These are phyloP conservation scores for Sander lucioperca DNA, from an alignment of 2,113 vertebrate species.

Conservation along the genomic window DNA sequence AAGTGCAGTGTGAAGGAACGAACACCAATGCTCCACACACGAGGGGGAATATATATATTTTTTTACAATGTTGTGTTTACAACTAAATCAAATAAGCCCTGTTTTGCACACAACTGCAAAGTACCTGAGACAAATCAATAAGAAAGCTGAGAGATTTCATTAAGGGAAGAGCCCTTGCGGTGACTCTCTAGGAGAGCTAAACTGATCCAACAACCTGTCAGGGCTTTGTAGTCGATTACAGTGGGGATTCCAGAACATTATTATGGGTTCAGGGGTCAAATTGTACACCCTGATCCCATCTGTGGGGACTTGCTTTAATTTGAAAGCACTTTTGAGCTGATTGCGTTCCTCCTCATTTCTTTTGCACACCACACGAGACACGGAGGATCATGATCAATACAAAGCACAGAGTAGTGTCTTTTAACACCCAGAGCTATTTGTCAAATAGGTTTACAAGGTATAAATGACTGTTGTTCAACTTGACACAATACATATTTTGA, in stretches of 20 bases:
- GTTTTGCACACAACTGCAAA: conserved; percentile 75
- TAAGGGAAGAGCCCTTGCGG: conserved; percentile 74
- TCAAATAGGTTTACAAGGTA: conserved; percentile 14
- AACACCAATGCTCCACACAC: not conserved
- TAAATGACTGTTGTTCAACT: not conserved
- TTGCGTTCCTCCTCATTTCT: conserved; percentile 67
- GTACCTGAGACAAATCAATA: conserved; percentile 78
- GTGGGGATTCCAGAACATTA: conserved; percentile 74
- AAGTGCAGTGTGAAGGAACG: conserved; percentile 20
- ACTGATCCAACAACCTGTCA: conserved; percentile 70
- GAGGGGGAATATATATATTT: not conserved
- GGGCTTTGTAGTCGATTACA: conserved; percentile 68
- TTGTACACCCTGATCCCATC: conserved; percentile 60
- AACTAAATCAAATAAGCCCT: conserved; percentile 66
- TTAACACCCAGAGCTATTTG: conserved; percentile 30
- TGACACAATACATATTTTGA: not conserved
- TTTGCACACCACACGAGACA: conserved; percentile 52
- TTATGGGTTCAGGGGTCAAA: conserved; percentile 74
- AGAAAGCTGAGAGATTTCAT: conserved; percentile 78
- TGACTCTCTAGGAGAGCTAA: conserved; percentile 66
- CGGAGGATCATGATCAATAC: conserved; percentile 29
- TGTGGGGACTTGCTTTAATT: conserved; percentile 72
- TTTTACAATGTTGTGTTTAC: conserved; percentile 56
- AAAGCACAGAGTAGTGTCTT: not conserved
- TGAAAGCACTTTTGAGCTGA: conserved; percentile 66